Evolutionary conservation across 2,113 vertebrate genomes (phyloP).

Genomic region (Dunckerocampus dactyliophorus): DNA sequence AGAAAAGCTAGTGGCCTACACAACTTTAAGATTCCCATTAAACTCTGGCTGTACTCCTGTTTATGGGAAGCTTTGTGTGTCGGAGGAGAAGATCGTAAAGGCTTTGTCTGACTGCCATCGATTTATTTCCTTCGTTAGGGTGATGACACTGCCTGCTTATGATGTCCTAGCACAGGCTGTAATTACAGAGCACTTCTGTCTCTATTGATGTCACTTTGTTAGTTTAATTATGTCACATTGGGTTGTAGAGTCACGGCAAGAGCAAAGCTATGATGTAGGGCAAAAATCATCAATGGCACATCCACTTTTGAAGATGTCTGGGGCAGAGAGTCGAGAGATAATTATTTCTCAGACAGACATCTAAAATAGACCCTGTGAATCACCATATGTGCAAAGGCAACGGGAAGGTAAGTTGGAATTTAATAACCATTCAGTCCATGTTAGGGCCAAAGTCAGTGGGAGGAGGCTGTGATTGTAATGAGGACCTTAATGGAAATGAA

Average conservation of each 20-base stretch:
- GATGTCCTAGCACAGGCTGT: slow-evolving; percentile 69
- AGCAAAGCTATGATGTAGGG: slow-evolving; percentile 68
- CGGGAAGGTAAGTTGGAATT: slow-evolving; percentile 56
- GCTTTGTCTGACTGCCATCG: slow-evolving; percentile 72
- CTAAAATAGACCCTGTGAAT: slow-evolving; percentile 58
- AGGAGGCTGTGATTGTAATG: slow-evolving; percentile 54
- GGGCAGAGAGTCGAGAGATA: slow-evolving; percentile 57
- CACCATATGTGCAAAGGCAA: slow-evolving; percentile 53
- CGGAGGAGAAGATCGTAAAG: slow-evolving; percentile 68
- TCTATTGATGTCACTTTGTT: slow-evolving; percentile 77
- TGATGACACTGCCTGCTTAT: slow-evolving; percentile 71
- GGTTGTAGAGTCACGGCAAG: slow-evolving; percentile 66
- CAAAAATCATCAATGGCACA: slow-evolving; percentile 71
- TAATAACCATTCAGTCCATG: slow-evolving; percentile 60
- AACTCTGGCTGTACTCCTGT: slow-evolving; percentile 65
- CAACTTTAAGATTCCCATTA: slow-evolving; percentile 76
- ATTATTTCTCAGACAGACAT: slow-evolving; percentile 69
- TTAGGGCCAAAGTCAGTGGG: slow-evolving; percentile 60
- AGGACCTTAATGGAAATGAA: slow-evolving; percentile 68
- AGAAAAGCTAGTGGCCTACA: slow-evolving; percentile 67
- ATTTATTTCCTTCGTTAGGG: slow-evolving; percentile 78
- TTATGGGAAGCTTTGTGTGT: slow-evolving; percentile 72
- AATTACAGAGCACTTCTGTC: slow-evolving; percentile 72
- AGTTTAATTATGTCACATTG: slow-evolving; percentile 76
- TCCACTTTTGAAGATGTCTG: slow-evolving; percentile 64